phyloP scores from a whole-genome alignment of 2,888 invertebrate genomes.

The Caenorhabditis zanzibari region DNA sequence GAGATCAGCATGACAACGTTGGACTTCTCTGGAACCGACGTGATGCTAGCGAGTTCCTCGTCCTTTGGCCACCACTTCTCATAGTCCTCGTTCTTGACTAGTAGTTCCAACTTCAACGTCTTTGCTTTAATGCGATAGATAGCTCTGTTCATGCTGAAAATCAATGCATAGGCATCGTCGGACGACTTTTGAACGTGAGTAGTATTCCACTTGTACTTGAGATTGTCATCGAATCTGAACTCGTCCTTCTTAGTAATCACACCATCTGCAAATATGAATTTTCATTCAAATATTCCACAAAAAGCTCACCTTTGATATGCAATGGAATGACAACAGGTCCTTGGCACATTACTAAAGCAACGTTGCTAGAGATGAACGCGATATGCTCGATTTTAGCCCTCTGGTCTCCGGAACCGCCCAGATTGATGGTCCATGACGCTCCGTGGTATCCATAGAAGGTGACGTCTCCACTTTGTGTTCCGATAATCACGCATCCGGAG shows the following conservation, averaged over 20 bases:
- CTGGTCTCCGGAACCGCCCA: not conserved
- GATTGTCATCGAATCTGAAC: not conserved
- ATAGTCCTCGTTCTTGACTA: constrained; percentile 10
- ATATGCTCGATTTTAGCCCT: constrained; percentile 17
- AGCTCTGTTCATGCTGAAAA: constrained; percentile 35
- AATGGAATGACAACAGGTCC: constrained; percentile 23
- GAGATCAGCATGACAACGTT: constrained; percentile 16
- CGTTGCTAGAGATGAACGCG: constrained; percentile 18
- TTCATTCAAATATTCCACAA: not conserved
- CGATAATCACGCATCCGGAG: constrained; percentile 27
- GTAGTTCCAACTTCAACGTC: constrained; percentile 8
- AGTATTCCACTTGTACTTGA: constrained; percentile 21
- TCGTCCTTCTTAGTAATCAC: constrained; percentile 18
- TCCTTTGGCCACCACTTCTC: constrained; percentile 8
- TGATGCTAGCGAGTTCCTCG: constrained; percentile 10
- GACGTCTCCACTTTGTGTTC: constrained; percentile 37
- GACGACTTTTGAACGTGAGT: constrained; percentile 35
- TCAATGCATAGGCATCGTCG: not conserved
- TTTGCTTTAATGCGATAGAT: constrained; percentile 7
- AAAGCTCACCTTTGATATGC: constrained; percentile 24
- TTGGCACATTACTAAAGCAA: constrained; percentile 26
- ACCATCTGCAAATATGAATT: constrained; percentile 24
- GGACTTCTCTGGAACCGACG: constrained; percentile 14
- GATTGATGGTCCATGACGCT: not conserved
- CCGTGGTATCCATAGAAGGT: constrained; percentile 42